A percentile compares a stretch with the other conserved stretches of the same genome.
Conservation (phyloP, 2,888 invertebrate species). For the Spodoptera littoralis region DNA sequence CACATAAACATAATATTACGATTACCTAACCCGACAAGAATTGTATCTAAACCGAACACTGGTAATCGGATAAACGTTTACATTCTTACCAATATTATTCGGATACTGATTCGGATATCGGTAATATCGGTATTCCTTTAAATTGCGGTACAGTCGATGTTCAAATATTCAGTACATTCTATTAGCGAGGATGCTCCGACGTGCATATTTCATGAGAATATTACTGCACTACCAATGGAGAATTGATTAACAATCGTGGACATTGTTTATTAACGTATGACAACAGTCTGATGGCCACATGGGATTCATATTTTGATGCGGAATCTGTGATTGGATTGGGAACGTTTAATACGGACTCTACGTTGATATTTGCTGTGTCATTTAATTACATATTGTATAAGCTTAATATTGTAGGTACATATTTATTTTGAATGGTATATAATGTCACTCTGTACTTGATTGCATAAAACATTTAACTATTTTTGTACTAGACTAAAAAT, state of each 20-base stretch:
- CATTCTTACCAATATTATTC: conserved; percentile 33
- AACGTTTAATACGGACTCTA: too few relatives aligned
- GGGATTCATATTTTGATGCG: too few relatives aligned
- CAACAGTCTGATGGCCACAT: too few relatives aligned
- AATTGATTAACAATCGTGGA: conserved; percentile 41
- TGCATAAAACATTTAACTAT: too few relatives aligned
- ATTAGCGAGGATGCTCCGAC: conserved; percentile 41
- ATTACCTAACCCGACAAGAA: conserved; percentile 8
- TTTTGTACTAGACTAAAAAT: too few relatives aligned
- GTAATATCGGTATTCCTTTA: conserved; percentile 35
- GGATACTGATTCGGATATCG: conserved; percentile 23
- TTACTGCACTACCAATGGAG: conserved; percentile 21
- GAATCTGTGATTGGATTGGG: too few relatives aligned
- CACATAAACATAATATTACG: conserved; percentile 7
- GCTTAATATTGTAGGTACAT: too few relatives aligned
- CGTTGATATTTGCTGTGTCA: too few relatives aligned
- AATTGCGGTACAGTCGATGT: conserved; percentile 37
- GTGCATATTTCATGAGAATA: conserved; percentile 55
- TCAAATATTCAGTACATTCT: conserved; percentile 62
- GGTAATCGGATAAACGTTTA: conserved; percentile 39
- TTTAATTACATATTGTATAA: too few relatives aligned
- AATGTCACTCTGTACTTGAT: too few relatives aligned
- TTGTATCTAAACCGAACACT: conserved; percentile 4
- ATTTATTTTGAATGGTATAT: too few relatives aligned
- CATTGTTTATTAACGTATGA: conserved; percentile 30